Evolutionary conservation across 2,888 invertebrate species (phyloP).

Genomic region (Marronus borbonicus): DNA sequence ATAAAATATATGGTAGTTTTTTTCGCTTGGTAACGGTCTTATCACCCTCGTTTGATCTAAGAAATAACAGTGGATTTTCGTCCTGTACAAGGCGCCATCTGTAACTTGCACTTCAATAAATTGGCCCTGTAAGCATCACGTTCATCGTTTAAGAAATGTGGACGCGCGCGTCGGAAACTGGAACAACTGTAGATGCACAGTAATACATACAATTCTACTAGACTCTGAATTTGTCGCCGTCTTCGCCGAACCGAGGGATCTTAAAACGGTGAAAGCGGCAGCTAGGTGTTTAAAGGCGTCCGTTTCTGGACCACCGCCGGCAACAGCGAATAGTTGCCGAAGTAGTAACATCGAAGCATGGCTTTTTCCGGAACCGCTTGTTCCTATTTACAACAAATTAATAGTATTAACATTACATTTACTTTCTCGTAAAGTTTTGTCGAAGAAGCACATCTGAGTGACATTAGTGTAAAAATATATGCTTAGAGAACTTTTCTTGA

Average conservation of each 20-base stretch:
- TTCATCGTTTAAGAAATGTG: slow-evolving; percentile 36
- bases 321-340: slow-evolving; percentile 92
- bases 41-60: slow-evolving; percentile 95
- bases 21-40: slow-evolving; percentile 87
- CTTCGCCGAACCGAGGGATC: slow-evolving; percentile 92
- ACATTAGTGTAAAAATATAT: no score
- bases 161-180: slow-evolving; percentile 2
- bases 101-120: slow-evolving; percentile 97
- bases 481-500: no score
- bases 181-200: slow-evolving; percentile 26
- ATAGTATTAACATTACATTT: no score
- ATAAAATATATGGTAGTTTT: slow-evolving; percentile 98
- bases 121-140: slow-evolving; percentile 80
- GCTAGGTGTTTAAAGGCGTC: slow-evolving; percentile 97
- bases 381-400: slow-evolving; percentile 72
- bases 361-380: slow-evolving; percentile 95
- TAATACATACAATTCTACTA: slow-evolving; percentile 85
- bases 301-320: slow-evolving; percentile 95
- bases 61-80: slow-evolving; percentile 97
- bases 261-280: slow-evolving; percentile 94
- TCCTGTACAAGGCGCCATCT: slow-evolving; percentile 93
- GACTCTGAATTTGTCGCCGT: slow-evolving; percentile 93
- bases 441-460: no score
- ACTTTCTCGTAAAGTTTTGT: no score
- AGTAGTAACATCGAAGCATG: slow-evolving; percentile 92